Conservation (phyloP, 2,797 vertebrate genomes). For the Danio choprae region DNA sequence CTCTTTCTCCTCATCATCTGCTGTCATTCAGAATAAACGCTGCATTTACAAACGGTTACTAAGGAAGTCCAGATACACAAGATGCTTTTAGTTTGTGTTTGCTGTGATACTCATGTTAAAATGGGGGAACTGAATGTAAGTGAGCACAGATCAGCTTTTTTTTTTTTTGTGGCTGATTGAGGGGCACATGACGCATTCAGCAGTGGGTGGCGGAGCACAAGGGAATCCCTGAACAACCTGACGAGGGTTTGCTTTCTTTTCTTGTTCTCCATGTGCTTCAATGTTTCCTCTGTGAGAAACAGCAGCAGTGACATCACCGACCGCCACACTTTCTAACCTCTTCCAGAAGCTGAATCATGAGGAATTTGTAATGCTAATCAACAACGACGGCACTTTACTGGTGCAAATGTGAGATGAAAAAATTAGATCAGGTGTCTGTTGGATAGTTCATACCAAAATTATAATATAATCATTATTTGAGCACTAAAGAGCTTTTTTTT, state of each 20-base stretch:
- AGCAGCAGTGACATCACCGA: constrained; percentile 7
- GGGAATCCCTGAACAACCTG: constrained; percentile 5
- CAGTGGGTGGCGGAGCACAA: neutral
- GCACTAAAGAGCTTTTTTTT: too few relatives aligned
- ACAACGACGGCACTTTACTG: constrained; percentile 2
- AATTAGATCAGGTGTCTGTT: constrained; percentile 1
- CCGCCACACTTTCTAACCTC: constrained; percentile 2
- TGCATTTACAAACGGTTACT: constrained; percentile 13
- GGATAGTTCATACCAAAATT: too few relatives aligned
- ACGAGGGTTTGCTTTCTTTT: neutral
- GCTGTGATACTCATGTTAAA: constrained; percentile 6
- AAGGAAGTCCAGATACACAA: constrained; percentile 25
- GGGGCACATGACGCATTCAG: constrained; percentile 20
- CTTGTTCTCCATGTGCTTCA: constrained; percentile 29
- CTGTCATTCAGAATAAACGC: neutral
- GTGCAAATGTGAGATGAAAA: neutral
- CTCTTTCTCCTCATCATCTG: constrained; percentile 1
- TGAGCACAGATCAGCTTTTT: neutral
- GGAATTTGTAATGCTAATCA: neutral
- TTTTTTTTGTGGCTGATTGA: constrained; percentile 3
- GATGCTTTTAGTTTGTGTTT: neutral
- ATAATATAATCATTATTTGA: too few relatives aligned
- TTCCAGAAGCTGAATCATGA: constrained; percentile 25
- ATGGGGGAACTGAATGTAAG: constrained; percentile 3
- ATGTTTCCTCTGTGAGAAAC: constrained; percentile 31